These are phyloP conservation scores for Ips nitidus DNA, from an alignment of 1,140 invertebrate genomes.

Conservation along the genomic window DNA sequence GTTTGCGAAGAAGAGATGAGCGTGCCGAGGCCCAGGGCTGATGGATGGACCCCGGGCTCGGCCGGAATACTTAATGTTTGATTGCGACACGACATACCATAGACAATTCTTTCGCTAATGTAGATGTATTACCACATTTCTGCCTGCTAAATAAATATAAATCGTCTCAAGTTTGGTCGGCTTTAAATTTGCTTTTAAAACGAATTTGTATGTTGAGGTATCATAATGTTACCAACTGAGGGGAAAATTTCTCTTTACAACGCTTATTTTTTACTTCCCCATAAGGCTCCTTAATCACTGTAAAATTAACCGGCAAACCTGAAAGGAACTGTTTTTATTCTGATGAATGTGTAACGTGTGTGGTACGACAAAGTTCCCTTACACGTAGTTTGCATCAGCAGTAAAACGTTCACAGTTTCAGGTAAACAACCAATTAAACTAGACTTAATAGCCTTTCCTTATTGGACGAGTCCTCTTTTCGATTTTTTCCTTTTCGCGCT, in stretches of 20 bases:
- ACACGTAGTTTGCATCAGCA: neutral
- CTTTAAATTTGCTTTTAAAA: slow-evolving; percentile 2
- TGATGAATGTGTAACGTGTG: too few species aligned
- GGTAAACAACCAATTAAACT: slow-evolving; percentile 12
- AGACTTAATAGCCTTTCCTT: slow-evolving; percentile 19
- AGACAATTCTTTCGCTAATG: slow-evolving; percentile 45
- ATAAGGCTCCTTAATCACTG: too few species aligned
- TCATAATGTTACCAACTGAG: too few species aligned
- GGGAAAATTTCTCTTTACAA: too few species aligned
- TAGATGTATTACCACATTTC: slow-evolving; percentile 38
- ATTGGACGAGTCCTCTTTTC: slow-evolving; percentile 9
- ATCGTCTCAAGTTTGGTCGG: slow-evolving; percentile 22
- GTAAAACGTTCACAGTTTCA: slow-evolving; percentile 18
- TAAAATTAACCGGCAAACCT: too few species aligned
- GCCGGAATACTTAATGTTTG: slow-evolving; percentile 48
- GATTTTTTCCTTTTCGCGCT: slow-evolving; percentile 14
- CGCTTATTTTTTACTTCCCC: too few species aligned
- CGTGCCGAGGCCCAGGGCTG: slow-evolving; percentile 32
- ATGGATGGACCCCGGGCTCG: slow-evolving; percentile 43
- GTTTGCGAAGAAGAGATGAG: slow-evolving; percentile 36
- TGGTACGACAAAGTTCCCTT: too few species aligned
- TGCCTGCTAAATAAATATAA: slow-evolving; percentile 39
- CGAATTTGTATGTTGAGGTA: neutral
- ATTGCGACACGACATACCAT: slow-evolving; percentile 47
- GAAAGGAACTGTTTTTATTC: too few species aligned